Evolutionary conservation across 2,888 invertebrate genomes (phyloP), one percentile per base, ranked within the genome.

Genomic region (Pollenia amentaria): DNA sequence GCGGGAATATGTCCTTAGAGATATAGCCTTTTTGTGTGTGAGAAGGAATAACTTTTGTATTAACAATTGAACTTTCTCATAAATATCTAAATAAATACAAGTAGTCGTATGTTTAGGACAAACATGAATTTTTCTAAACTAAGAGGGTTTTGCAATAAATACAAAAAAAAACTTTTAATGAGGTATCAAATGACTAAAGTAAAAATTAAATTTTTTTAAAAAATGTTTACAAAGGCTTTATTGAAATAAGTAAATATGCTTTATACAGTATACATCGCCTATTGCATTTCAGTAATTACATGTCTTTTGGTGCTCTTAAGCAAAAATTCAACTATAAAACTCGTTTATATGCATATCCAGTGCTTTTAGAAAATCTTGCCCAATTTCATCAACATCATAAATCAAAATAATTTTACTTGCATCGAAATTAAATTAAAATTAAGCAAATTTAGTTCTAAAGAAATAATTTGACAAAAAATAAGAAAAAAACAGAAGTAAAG

Each of bases 1-100:
- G 83, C 86, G 83, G 83, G 83, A 72, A 60, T 53, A 73, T 64
- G 72, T 84, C 84, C 78, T 84, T 67, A 10, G 84, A 73, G 84
- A 53, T 60, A 67, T 38, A 62, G 51, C 51, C 16, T n/a, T 62
- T 55, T 72, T 10, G 0, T 69, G 67, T 48, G 16, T 76, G 53
- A 69, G 65, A 16, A 12, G 4, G n/a, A 60, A 73, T 44, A 44
- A 38, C 21, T 69, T 69, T 12, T 78, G 42, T 62, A 18, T 69
- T 48, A 48, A 21, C 55, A 57, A 21, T 69, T 78, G 51, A 40
- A 78, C 18, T 46, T 38, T 57, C 18, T 78, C 57, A 69, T 40
- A 78, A 67, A 48, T 62, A n/a, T 69, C n/a, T 38, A 78, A 67
- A 78, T n/a, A 57, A 51, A 51, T 44, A 70, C 60, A 60, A 57